Percentiles rank a stretch among this genome's conserved stretches.
phyloP scores from a whole-genome alignment of 2,888 invertebrate genomes.

The Priocnemis perturbator region DNA sequence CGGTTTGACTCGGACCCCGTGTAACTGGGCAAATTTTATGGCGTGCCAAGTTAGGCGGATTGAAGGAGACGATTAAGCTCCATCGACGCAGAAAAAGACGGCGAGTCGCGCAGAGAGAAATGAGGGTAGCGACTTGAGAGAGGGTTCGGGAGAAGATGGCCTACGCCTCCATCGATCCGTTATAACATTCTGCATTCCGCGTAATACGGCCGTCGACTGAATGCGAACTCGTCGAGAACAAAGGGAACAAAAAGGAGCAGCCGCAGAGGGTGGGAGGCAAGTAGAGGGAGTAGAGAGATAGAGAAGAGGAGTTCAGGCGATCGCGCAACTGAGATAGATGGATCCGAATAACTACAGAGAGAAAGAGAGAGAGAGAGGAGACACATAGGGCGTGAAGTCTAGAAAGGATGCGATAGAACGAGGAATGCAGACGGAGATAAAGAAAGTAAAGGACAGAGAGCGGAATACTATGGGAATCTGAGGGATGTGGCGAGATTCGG shows the following conservation, averaged over 20 bases:
- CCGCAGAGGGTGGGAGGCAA: background rate
- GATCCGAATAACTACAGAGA: background rate
- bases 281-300: background rate
- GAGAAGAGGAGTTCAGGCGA: background rate
- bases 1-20: no score
- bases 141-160: no score
- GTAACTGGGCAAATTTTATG: no score
- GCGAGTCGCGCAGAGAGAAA: no score
- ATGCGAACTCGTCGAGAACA: constrained; percentile 17
- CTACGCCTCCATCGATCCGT: constrained; percentile 28
- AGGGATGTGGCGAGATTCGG: no score
- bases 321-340: no score
- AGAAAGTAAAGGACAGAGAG: no score
- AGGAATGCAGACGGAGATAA: background rate
- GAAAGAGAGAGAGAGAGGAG: background rate
- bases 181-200: constrained; percentile 23
- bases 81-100: no score
- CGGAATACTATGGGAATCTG: no score
- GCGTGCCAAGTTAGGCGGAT: no score
- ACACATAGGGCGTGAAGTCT: background rate
- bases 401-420: background rate
- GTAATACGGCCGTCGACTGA: constrained; percentile 14
- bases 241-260: constrained; percentile 7
- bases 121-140: no score
- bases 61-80: no score